phyloP scores from a whole-genome alignment of 2,113 vertebrate species.

The Rhabdomys dilectus region DNA sequence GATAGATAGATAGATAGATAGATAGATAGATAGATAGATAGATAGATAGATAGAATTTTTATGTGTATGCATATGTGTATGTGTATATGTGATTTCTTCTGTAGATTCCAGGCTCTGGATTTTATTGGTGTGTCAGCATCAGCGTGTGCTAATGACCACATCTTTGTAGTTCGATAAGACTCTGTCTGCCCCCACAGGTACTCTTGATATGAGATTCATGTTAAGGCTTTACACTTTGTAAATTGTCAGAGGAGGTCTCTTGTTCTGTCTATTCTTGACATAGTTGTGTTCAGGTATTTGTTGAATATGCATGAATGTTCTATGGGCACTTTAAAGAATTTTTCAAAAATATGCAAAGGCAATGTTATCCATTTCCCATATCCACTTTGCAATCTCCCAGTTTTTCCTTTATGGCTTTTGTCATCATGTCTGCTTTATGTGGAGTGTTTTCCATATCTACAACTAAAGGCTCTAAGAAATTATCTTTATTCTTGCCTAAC shows the following conservation, averaged over 20 bases:
- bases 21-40: not conserved
- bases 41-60: not conserved
- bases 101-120: not conserved
- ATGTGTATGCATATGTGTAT: too few species aligned
- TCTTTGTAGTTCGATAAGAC: not conserved
- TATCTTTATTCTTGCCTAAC: conserved; percentile 27
- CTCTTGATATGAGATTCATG: not conserved
- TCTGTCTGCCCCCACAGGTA: not conserved
- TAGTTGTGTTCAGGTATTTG: conserved; percentile 11
- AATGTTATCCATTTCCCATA: not conserved
- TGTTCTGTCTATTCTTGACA: not conserved
- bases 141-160: not conserved
- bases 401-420: conserved; percentile 27
- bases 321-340: not conserved
- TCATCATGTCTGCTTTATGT: not conserved
- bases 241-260: not conserved
- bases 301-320: not conserved
- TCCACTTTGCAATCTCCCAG: not conserved
- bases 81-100: not conserved
- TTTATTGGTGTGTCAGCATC: not conserved
- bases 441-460: not conserved
- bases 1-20: too few species aligned
- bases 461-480: conserved; percentile 23
- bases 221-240: conserved; percentile 17
- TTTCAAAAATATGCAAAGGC: not conserved